These are phyloP conservation scores for Dysmachus trigonus DNA, from an alignment of 2,888 invertebrate genomes.

Conservation along the genomic window DNA sequence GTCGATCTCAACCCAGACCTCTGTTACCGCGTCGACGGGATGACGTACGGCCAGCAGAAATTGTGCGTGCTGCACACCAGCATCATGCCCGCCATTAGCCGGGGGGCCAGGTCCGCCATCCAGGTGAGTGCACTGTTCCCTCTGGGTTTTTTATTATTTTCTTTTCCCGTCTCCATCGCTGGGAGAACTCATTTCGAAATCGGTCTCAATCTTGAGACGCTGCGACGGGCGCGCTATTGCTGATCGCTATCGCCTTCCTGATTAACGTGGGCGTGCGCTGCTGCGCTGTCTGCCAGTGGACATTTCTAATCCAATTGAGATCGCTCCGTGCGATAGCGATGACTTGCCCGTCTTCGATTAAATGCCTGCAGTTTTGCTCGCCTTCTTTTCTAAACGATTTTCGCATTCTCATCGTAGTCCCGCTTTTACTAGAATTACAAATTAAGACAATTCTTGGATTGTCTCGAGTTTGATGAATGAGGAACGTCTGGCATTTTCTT, in stretches of 20 bases:
- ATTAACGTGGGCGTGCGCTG: constrained; percentile 3
- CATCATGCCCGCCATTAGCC: constrained; percentile 64
- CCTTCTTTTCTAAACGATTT: not conserved
- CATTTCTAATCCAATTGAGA: constrained; percentile 1
- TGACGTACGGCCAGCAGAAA: constrained; percentile 62
- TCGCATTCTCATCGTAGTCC: not conserved
- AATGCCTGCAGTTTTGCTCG: not conserved
- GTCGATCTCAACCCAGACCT: constrained; percentile 62
- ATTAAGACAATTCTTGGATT: not conserved
- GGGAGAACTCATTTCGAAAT: not conserved
- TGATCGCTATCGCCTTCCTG: not conserved
- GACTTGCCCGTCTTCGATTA: not conserved
- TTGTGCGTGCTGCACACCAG: constrained; percentile 61
- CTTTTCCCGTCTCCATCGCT: not conserved
- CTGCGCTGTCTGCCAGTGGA: not conserved
- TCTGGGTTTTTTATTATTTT: too few relatives aligned
- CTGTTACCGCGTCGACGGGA: constrained; percentile 60
- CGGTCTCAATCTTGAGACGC: not conserved
- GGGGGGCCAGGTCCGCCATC: constrained; percentile 63
- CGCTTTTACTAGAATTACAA: not conserved
- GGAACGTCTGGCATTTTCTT: not conserved
- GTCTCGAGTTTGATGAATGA: not conserved
- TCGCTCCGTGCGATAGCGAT: not conserved
- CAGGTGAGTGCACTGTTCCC: constrained; percentile 57
- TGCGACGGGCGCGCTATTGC: not conserved